These are phyloP conservation scores for Chauna torquata DNA, from an alignment of 2,113 vertebrate species.

Conservation along the genomic window DNA sequence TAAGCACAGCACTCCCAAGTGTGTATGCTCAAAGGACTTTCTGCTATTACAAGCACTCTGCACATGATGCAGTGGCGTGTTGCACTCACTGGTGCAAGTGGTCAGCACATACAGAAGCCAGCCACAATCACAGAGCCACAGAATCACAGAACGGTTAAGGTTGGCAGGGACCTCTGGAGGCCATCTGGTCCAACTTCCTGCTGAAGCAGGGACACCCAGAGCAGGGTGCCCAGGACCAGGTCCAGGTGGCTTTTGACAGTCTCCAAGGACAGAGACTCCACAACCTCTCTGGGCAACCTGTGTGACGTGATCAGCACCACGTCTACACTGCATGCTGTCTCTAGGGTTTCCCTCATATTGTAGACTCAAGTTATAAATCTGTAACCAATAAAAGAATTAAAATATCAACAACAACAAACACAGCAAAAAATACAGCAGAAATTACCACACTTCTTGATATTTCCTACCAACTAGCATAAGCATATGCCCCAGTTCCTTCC, in stretches of 20 bases:
- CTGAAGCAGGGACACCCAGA: neutral
- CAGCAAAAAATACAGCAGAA: neutral
- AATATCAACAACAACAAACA: neutral
- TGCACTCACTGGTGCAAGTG: neutral
- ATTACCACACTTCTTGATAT: neutral
- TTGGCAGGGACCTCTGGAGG: neutral
- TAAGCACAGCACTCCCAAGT: neutral
- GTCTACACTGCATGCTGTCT: neutral
- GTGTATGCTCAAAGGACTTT: neutral
- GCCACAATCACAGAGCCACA: neutral
- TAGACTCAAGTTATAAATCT: neutral
- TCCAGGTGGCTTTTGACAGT: neutral
- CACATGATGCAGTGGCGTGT: fast-evolving
- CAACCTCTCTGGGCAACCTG: neutral
- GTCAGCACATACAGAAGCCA: neutral
- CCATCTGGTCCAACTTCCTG: neutral
- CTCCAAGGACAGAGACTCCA: neutral
- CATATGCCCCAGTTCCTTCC: neutral
- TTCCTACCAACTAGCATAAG: neutral
- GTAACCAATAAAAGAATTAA: neutral
- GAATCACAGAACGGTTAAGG: neutral
- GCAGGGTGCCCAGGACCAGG: neutral
- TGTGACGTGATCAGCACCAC: neutral
- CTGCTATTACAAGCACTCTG: neutral
- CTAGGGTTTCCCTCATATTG: neutral